Evolutionary conservation across 35 echinoderm and acorn worm species (phyloP), one percentile per base, ranked within the genome.

Genomic region (Amphiura filiformis): DNA sequence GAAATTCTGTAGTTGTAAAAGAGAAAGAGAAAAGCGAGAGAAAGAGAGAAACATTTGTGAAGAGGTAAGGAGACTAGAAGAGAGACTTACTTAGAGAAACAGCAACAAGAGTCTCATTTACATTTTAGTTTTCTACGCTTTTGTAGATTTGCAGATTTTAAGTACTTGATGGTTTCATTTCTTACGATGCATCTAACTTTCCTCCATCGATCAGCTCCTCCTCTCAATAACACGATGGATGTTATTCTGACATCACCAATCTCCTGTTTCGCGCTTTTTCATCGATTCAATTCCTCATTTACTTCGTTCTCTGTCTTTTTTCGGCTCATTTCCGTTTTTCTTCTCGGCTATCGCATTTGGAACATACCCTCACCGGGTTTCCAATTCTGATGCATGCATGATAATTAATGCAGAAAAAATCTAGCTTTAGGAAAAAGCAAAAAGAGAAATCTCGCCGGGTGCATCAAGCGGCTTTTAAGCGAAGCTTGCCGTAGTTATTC

Each of bases 401-500:
- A 11, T 70, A 30, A 70, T 70, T 70, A 70, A 70, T 70, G 61
- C 61, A 30, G 26, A 11, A 70, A 70, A 5, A 23, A 70, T 52
- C 7, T 52, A 11, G 20, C 61, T 26, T 13, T 26, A 70, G 61
- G 26, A 52, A 52, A 52, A 52, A 20, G 7, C 61, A 70, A 30
- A 30, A 47, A 47, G 17, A 47, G 28, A 70, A 70, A 70, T 70
- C n/a, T n/a, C 61, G 28, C 7, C 61, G n/a, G n/a, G n/a, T n/a
- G n/a, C n/a, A n/a, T n/a, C n/a, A n/a, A n/a, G 61, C 61, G 61
- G 61, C 61, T 70, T 70, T 70, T 70, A 52, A 70, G 61, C 61
- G 61, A 70, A 70, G 28, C 9, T 70, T 70, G 61, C 17, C 11
- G 28, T 18, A 4, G 61, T 70, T 52, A 70, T 11, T 70, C 61